Base-by-base conservation (phyloP, 2,888 invertebrate genomes). In the Notodromas monacha region DNA sequence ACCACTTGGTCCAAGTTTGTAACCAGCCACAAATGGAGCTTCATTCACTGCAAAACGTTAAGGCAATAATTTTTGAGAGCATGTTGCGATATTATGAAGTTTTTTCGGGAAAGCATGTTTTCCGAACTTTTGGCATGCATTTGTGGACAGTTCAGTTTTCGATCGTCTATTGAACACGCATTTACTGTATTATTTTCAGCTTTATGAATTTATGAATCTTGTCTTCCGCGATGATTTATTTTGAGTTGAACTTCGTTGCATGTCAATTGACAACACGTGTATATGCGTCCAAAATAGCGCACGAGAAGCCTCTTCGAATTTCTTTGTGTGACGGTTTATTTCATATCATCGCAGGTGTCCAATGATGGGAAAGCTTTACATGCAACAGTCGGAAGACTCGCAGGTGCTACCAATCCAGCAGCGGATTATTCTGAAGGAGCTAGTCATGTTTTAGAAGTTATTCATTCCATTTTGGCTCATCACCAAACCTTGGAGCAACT, bases 361-460 rank as follows among this genome's bases (percentile, higher is more conserved):
- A 44, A 44, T 12, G 53, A 54, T 36, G 53, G 54, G 13, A 52
- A 53, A 38, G 45, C 48, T 55, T 26, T 43, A 52, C 33, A 50
- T 16, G 26, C 16, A 16, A 12, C 54, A 36, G 61, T 54, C 39
- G 54, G 55, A 13, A 55, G 57, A 4, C 58, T 60, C 34, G 65
- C 64, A 36, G 61, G 63, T 40, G 63, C 63, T 31, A 65, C 66
- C 13, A 76, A 77, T 48, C 76, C 79, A 1, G 79, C 77, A 1
- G 76, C 84, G 1, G 89, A 89, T 54, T 89, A 89, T 49, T 81
- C 81, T 36, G 84, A 53, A 40, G 86, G 86, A 26, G 84, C 89
- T 31, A 79, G 77, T 44, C 86, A 89, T 52, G 86, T 89, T 30
- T 56, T 89, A 37, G 79, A 79, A 30, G 79, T 89, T 29, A 84